These are phyloP conservation scores for Pyrocephalus nanus DNA, from an alignment of 2,797 vertebrate species.

Conservation along the genomic window DNA sequence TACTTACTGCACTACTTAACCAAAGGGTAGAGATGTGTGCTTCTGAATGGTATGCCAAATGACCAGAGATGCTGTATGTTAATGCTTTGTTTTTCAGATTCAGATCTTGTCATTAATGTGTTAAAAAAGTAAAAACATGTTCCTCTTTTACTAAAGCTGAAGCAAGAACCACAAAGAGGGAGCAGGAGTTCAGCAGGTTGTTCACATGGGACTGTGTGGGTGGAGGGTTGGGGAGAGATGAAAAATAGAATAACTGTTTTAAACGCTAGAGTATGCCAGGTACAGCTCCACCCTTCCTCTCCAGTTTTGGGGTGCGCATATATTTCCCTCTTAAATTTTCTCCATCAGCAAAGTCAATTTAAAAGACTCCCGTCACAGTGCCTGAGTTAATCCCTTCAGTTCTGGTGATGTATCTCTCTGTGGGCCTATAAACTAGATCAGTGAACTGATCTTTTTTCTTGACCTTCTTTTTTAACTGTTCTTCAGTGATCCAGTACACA, in stretches of 20 bases:
- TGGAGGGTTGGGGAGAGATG: not conserved
- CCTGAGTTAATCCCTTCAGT: not conserved
- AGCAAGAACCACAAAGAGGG: conserved; percentile 19
- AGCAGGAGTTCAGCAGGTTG: not conserved
- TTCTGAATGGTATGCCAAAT: not conserved
- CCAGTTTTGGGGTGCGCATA: not conserved
- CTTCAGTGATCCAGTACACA: not conserved
- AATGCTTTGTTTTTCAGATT: not conserved
- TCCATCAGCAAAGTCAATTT: conserved; percentile 6
- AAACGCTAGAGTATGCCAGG: not conserved
- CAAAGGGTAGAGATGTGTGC: not conserved
- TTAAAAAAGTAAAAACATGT: conserved; percentile 49
- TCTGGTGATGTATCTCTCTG: not conserved
- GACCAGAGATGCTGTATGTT: not conserved
- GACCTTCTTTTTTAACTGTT: conserved; percentile 24
- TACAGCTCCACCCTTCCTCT: not conserved
- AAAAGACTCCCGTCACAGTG: not conserved
- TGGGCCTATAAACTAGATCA: conserved; percentile 59
- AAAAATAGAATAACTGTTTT: conserved; percentile 8
- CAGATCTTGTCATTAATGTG: not conserved
- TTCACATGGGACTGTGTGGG: not conserved
- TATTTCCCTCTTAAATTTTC: not conserved
- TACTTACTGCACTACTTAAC: not conserved
- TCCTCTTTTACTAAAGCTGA: conserved; percentile 33
- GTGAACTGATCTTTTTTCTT: conserved; percentile 28